These are phyloP conservation scores for Punctoribates punctum DNA, from an alignment of 2,888 invertebrate genomes.

Conservation along the genomic window DNA sequence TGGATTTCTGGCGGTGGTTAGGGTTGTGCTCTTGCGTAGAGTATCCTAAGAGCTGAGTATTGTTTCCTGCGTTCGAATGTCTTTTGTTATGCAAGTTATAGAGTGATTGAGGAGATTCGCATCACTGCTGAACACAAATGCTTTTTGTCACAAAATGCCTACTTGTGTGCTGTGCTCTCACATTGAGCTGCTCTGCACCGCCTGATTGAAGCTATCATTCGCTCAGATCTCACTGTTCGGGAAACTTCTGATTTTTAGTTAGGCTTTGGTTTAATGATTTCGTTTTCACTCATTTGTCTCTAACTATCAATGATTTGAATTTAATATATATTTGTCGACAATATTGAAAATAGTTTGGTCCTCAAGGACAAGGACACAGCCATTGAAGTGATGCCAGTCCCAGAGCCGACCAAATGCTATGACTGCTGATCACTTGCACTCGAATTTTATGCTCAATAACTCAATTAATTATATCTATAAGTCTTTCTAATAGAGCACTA, in stretches of 20 bases:
- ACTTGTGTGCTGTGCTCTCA: not conserved
- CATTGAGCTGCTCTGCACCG: not conserved
- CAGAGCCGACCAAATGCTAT: not conserved
- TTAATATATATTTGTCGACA: not conserved
- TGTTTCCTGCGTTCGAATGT: constrained; percentile 20
- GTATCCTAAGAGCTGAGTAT: not conserved
- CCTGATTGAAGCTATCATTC: constrained; percentile 28
- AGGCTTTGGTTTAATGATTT: not conserved
- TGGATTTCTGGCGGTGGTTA: not conserved
- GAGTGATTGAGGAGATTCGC: constrained; percentile 22
- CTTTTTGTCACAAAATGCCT: constrained; percentile 15
- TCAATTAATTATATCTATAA: constrained; percentile 20
- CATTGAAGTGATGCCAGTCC: not conserved
- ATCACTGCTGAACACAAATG: constrained; percentile 6
- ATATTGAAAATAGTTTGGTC: not conserved
- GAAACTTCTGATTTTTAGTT: not conserved
- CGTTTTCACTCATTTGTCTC: not conserved
- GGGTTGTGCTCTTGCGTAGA: not conserved
- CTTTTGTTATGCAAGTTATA: constrained; percentile 28
- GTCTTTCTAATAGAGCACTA: constrained; percentile 2
- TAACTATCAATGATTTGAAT: not conserved
- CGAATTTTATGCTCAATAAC: constrained; percentile 19
- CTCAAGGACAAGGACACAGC: constrained; percentile 28
- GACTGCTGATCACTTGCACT: constrained; percentile 13
- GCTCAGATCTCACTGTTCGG: constrained; percentile 10